These are phyloP conservation scores for Geophilus truncorum DNA, from an alignment of 2,888 invertebrate genomes.

Conservation along the genomic window DNA sequence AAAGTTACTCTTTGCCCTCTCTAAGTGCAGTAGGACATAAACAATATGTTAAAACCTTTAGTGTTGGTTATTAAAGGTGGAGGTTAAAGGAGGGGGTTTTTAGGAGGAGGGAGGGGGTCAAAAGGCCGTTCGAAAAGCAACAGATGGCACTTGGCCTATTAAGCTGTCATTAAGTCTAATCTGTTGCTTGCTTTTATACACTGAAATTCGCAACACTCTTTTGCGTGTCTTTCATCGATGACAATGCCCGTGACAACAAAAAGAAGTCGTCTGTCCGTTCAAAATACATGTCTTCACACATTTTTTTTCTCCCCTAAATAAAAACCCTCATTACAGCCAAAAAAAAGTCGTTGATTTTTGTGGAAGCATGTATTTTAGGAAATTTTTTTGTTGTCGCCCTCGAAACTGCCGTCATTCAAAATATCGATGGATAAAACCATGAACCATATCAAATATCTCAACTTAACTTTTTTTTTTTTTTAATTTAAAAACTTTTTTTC, in stretches of 20 bases:
- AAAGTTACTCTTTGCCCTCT: constrained; percentile 16
- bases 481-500: not conserved
- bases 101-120: constrained; percentile 19
- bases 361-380: not conserved
- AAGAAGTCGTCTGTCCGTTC: constrained; percentile 2
- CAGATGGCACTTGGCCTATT: constrained; percentile 27
- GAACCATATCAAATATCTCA: not conserved
- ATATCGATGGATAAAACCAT: not conserved
- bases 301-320: constrained; percentile 7
- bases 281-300: constrained; percentile 21
- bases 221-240: not conserved
- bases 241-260: constrained; percentile 9
- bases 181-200: constrained; percentile 24
- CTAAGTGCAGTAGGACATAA: constrained; percentile 16
- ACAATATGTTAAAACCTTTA: constrained; percentile 11
- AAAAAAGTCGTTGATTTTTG: not conserved
- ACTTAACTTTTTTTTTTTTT: not conserved
- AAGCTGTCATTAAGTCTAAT: constrained; percentile 27
- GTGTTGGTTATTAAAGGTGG: constrained; percentile 17
- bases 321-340: constrained; percentile 1
- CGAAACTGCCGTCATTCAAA: not conserved
- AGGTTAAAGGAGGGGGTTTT: not conserved
- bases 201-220: constrained; percentile 27
- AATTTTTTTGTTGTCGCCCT: not conserved
- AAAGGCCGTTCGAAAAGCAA: constrained; percentile 8